Evolutionary conservation across 1,140 invertebrate species (phyloP), one percentile per base, ranked within the genome.

Genomic region (Brachionus paranguensis): DNA sequence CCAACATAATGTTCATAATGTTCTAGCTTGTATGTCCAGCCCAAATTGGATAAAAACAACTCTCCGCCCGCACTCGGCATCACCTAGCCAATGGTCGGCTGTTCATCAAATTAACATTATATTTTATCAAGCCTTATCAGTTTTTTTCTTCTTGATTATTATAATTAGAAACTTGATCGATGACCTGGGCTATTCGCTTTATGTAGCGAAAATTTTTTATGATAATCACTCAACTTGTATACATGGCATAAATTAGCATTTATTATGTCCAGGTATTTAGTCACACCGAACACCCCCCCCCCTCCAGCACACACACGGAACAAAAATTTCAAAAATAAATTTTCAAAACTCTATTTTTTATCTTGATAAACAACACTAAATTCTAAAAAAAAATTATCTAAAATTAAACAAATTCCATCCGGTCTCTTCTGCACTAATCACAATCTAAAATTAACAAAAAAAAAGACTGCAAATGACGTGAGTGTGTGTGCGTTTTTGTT

Each of bases 61-160:
- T 27, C 64, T 29, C 64, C 64, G 64, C 64, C 64, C 20, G 24
- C 6, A 55, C 17, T 17, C 50, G 3, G 50, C 50, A 55, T 55
- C 50, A 0, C 50, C 2, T 65, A 43, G 33, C 68, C 68, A 72
- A 72, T 72, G 2, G 17, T 6, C 41, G 29, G 29, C n/a, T 37
- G 37, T 72, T 20, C 17, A 37, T 41, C 41, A 72, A 72, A 72
- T 41, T 72, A 72, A 72, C 29, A 41, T 72, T 72, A 20, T 41
- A 72, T 41, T 72, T 70, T 43, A 68, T 72, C 29, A 72, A 72
- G 68, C 68, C 68, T 72, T 72, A 72, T 72, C 68, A 72, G 68
- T 72, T 72, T 72, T 20, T 33, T 33, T 33, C 5, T 5, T 33
- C 33, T 68, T 33, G n/a, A 72, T 72, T 41, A 72, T 41, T 37